phyloP scores from a whole-genome alignment of 2,113 vertebrate genomes.

The Synchiropus splendidus region DNA sequence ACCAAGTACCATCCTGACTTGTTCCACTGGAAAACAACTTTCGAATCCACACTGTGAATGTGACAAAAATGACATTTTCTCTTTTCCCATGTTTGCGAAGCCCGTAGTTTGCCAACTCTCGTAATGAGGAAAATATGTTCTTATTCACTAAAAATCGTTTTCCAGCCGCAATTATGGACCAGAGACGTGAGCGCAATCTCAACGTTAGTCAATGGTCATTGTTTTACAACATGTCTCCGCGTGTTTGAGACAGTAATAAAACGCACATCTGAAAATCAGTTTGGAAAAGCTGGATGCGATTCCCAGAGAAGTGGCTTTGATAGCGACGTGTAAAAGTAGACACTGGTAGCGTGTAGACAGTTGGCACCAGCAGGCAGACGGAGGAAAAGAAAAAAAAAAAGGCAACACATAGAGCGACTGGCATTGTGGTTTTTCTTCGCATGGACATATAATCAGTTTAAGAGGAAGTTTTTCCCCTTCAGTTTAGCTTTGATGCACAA shows the following conservation, averaged over 20 bases:
- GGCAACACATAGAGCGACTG: conserved; percentile 28
- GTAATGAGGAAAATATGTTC: conserved; percentile 42
- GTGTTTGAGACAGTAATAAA: conserved; percentile 2
- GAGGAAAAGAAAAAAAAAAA: conserved; percentile 26
- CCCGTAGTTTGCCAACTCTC: conserved; percentile 18
- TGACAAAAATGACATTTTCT: conserved; percentile 13
- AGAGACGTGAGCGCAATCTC: too few relatives aligned
- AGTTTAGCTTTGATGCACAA: conserved; percentile 62
- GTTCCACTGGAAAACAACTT: too few relatives aligned
- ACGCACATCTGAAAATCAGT: conserved; percentile 7
- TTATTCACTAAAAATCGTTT: conserved; percentile 18
- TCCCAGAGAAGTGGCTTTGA: conserved; percentile 40
- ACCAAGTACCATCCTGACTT: too few relatives aligned
- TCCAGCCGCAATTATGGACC: conserved; percentile 20
- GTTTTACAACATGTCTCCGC: not conserved
- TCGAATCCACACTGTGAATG: conserved; percentile 11
- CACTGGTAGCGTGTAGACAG: conserved; percentile 60
- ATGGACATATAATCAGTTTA: conserved; percentile 67
- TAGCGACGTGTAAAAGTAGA: conserved; percentile 57
- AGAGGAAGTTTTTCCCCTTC: conserved; percentile 57
- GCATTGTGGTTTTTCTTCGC: conserved; percentile 57
- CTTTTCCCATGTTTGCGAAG: conserved; percentile 24
- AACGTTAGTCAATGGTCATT: not conserved
- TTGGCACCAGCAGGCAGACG: conserved; percentile 49
- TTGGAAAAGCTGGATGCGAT: conserved; percentile 23